phyloP scores from a whole-genome alignment of 2,797 vertebrate genomes.

The Lacerta bilineata region DNA sequence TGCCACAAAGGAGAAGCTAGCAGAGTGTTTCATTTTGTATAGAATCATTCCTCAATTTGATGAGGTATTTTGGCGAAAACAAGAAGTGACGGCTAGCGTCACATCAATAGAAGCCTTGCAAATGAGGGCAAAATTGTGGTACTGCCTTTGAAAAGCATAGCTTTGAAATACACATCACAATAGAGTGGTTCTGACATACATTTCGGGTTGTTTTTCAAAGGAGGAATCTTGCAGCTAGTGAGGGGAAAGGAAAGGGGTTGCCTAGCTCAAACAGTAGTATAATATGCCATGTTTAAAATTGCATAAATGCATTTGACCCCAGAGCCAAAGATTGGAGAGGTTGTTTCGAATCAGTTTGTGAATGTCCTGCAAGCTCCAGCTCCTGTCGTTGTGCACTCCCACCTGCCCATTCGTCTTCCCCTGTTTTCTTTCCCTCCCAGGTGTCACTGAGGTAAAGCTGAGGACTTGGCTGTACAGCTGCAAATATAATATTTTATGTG shows the following conservation, averaged over 20 bases:
- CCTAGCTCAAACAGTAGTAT: not conserved
- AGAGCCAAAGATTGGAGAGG: not conserved
- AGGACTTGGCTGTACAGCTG: no score
- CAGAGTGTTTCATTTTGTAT: constrained; percentile 16
- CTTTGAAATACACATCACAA: constrained; percentile 46
- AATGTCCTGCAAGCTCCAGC: no score
- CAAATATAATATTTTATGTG: no score
- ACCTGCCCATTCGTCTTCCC: not conserved
- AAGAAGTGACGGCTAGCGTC: constrained; percentile 33
- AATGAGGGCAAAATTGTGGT: constrained; percentile 36
- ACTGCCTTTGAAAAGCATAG: constrained; percentile 27
- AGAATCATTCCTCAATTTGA: constrained; percentile 16
- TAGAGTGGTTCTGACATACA: constrained; percentile 28
- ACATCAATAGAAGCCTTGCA: constrained; percentile 27
- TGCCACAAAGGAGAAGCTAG: constrained; percentile 5
- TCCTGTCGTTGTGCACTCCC: not conserved
- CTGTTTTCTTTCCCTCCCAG: not conserved
- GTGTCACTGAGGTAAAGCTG: no score
- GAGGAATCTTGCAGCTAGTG: not conserved
- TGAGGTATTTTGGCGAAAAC: constrained; percentile 28
- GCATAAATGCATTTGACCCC: not conserved
- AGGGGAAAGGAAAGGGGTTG: not conserved
- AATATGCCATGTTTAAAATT: not conserved
- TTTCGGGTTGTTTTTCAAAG: not conserved
- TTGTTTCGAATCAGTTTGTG: not conserved